A percentile compares a stretch with the other conserved stretches of the same genome.
These are phyloP conservation scores for Agonopterix subpropinquella DNA, from an alignment of 2,888 invertebrate species.

Conservation along the genomic window DNA sequence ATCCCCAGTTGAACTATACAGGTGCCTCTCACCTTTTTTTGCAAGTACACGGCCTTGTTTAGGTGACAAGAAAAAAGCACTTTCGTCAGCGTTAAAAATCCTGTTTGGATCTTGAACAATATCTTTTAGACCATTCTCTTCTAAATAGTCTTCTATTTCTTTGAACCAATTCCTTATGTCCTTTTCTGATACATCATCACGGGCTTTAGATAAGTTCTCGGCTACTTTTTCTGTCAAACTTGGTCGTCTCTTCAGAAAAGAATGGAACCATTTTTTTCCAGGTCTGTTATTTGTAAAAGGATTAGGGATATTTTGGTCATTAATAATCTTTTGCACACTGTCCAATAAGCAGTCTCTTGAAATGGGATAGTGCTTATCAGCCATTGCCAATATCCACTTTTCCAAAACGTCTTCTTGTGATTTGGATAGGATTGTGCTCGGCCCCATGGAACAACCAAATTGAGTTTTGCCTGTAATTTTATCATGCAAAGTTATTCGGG, in stretches of 20 bases:
- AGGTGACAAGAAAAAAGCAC: slow-evolving; percentile 34
- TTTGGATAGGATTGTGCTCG: slow-evolving; percentile 2
- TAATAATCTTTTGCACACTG: background rate
- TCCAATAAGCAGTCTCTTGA: slow-evolving; percentile 1
- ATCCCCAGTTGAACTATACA: slow-evolving; percentile 18
- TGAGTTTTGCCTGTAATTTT: slow-evolving; percentile 12
- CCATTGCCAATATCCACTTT: background rate
- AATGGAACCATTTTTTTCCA: slow-evolving; percentile 2
- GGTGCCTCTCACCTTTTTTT: slow-evolving; percentile 26
- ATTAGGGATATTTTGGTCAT: background rate
- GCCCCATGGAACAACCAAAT: slow-evolving; percentile 8
- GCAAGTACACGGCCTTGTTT: slow-evolving; percentile 32
- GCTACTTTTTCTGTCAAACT: background rate
- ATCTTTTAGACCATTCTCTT: slow-evolving; percentile 11
- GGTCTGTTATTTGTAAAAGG: background rate
- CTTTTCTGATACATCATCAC: slow-evolving; percentile 1
- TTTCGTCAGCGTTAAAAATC: slow-evolving; percentile 30
- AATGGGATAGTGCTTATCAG: slow-evolving; percentile 1
- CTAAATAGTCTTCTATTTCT: slow-evolving; percentile 12
- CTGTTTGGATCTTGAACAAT: slow-evolving; percentile 14
- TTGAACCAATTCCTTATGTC: slow-evolving; percentile 1
- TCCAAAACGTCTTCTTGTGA: slow-evolving; percentile 8
- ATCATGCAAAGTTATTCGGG: slow-evolving; percentile 5
- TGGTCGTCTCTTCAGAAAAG: slow-evolving; percentile 4
- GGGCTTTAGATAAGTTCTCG: slow-evolving; percentile 3